A percentile compares a stretch with the other conserved stretches of the same genome.
Evolutionary conservation across 2,888 invertebrate species (phyloP).

Genomic region (Microctonus hyperodae): DNA sequence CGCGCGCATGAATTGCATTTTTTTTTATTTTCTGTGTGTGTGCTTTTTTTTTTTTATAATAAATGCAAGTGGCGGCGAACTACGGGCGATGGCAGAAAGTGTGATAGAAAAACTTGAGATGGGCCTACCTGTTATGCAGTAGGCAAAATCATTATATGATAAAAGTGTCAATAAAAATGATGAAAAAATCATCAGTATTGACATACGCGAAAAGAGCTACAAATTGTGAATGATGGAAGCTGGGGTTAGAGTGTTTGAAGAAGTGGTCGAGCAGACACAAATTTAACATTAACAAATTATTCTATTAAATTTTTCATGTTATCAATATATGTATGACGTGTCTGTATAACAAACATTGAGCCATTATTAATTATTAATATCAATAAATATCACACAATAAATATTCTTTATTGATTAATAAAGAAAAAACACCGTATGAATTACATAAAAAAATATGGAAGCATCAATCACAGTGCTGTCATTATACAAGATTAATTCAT

Average conservation of each 20-base stretch:
- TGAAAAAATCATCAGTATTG: neutral
- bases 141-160: neutral
- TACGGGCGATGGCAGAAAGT: constrained; percentile 9
- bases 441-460: too few relatives aligned
- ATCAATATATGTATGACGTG: constrained; percentile 39
- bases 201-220: constrained; percentile 6
- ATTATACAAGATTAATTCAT: neutral
- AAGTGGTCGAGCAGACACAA: constrained; percentile 13
- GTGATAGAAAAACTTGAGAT: neutral
- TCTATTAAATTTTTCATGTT: constrained; percentile 26
- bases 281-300: constrained; percentile 27
- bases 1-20: too few relatives aligned
- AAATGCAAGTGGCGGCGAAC: too few relatives aligned
- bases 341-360: constrained; percentile 28
- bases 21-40: too few relatives aligned
- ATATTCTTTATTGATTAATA: too few relatives aligned
- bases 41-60: too few relatives aligned
- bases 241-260: constrained; percentile 47
- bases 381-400: too few relatives aligned
- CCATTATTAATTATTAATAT: too few relatives aligned
- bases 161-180: constrained; percentile 3
- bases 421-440: too few relatives aligned
- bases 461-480: neutral
- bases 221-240: constrained; percentile 48
- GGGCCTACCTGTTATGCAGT: neutral